phyloP scores from a whole-genome alignment of 2,113 vertebrate species.

The Ardeotis arabs region DNA sequence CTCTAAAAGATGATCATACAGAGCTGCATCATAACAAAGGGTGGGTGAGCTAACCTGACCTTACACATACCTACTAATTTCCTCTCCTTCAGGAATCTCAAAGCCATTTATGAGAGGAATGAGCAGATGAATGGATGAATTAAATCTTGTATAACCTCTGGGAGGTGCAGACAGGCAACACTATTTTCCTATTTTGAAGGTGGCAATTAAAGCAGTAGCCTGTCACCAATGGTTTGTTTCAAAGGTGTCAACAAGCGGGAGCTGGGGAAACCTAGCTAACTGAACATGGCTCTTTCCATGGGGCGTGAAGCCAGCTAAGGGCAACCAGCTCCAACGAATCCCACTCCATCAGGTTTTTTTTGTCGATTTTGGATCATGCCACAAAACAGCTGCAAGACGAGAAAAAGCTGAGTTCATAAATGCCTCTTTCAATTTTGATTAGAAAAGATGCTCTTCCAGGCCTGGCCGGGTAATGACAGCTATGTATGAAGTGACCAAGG shows the following conservation, averaged over 20 bases:
- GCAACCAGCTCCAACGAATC: background rate
- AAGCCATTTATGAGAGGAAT: background rate
- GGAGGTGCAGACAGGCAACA: background rate
- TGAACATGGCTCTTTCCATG: background rate
- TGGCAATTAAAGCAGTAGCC: background rate
- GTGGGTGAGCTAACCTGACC: background rate
- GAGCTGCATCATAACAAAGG: background rate
- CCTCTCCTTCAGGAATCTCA: background rate
- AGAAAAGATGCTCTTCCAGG: background rate
- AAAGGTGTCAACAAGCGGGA: background rate
- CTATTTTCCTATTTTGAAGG: constrained; percentile 25
- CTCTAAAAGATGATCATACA: background rate
- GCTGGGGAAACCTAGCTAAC: background rate
- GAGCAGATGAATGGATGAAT: background rate
- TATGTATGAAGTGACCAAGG: background rate
- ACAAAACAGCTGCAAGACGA: background rate
- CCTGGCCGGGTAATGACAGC: background rate
- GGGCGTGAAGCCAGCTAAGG: fast-evolving
- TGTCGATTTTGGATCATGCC: background rate
- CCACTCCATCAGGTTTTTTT: background rate
- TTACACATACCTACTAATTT: background rate
- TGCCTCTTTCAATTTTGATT: background rate
- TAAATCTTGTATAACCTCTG: constrained; percentile 20
- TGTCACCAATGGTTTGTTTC: background rate
- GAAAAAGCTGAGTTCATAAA: background rate